phyloP scores from a whole-genome alignment of 1,140 invertebrate genomes.

The Arctopsyche grandis region DNA sequence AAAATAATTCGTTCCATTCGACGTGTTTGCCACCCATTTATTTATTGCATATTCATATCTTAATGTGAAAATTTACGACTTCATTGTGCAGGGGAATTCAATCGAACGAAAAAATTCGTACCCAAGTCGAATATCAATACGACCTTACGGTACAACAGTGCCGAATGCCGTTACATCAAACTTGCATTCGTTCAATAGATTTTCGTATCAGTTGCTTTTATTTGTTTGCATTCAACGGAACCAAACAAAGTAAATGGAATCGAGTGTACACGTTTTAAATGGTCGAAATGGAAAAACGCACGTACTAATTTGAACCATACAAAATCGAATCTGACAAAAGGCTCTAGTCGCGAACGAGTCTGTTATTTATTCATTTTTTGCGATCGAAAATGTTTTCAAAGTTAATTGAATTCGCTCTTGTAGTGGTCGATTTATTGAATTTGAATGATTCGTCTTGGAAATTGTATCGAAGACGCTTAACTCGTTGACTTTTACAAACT shows the following conservation, averaged over 20 bases:
- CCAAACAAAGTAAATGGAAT: neutral
- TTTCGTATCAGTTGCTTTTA: no score
- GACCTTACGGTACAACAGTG: neutral
- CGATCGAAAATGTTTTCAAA: no score
- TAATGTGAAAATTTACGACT: slow-evolving; percentile 15
- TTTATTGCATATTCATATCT: neutral
- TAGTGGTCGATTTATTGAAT: neutral
- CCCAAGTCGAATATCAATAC: neutral
- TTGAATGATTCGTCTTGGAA: neutral
- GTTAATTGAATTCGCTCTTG: no score
- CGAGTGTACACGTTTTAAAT: neutral
- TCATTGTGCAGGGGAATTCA: neutral
- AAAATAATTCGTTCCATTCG: no score
- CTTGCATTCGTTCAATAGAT: no score
- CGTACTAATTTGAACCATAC: neutral
- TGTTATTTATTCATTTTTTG: neutral
- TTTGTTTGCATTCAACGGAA: no score
- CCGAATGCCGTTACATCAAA: no score
- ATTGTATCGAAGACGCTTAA: neutral
- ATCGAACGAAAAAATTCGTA: slow-evolving; percentile 2
- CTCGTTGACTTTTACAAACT: slow-evolving; percentile 17
- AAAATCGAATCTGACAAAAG: neutral
- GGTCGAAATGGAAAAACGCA: neutral
- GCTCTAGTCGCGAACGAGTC: neutral
- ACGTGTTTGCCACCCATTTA: no score